These are phyloP conservation scores for Muntiacus muntjak DNA, from an alignment of 2,113 vertebrate species.

Conservation along the genomic window DNA sequence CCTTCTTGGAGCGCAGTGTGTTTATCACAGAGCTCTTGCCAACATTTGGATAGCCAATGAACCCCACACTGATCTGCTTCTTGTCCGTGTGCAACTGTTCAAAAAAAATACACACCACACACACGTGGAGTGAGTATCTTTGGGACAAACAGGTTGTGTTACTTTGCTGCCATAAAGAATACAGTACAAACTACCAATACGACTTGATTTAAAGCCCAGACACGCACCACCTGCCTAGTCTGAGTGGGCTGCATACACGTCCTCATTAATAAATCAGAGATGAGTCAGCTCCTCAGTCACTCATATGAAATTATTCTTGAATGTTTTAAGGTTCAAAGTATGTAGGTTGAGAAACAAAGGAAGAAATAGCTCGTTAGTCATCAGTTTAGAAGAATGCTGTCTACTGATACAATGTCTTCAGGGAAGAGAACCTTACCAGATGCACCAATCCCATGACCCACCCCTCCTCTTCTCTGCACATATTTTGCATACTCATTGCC, in stretches of 20 bases:
- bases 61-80: conserved; percentile 99
- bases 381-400: background rate
- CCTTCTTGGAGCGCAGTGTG: conserved; percentile 95
- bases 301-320: background rate
- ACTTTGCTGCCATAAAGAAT: background rate
- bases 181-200: background rate
- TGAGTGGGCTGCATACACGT: background rate
- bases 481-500: background rate
- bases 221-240: background rate
- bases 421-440: background rate
- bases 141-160: background rate
- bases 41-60: conserved; percentile 98
- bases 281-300: background rate
- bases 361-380: background rate
- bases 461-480: background rate
- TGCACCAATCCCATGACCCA: background rate
- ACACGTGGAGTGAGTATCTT: background rate
- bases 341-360: background rate
- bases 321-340: background rate
- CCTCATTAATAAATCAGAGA: background rate
- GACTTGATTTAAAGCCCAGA: background rate
- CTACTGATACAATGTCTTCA: background rate
- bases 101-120: conserved; percentile 21
- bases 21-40: conserved; percentile 99
- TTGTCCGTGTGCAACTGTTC: conserved; percentile 95